Percentiles rank a stretch among this genome's conserved stretches.
These are phyloP conservation scores for Lasioglossum lativentre DNA, from an alignment of 2,888 invertebrate species.

Conservation along the genomic window DNA sequence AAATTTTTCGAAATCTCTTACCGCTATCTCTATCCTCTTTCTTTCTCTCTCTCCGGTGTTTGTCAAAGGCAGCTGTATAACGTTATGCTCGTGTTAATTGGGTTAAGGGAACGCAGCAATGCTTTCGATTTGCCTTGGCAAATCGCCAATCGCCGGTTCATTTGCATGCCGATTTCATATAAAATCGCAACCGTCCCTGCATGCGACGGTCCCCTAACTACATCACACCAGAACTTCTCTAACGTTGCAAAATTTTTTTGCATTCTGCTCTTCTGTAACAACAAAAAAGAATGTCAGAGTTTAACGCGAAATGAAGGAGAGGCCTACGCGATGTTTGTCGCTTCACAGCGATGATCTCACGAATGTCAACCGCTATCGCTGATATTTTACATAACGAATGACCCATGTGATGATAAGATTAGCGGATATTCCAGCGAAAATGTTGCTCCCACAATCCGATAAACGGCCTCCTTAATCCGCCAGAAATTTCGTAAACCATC, in stretches of 20 bases:
- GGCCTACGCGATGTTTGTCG: conserved; percentile 13
- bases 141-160: conserved; percentile 43
- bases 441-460: conserved; percentile 18
- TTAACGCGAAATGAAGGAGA: conserved; percentile 17
- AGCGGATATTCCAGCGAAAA: conserved; percentile 19
- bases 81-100: conserved; percentile 42
- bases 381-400: conserved; percentile 59
- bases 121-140: conserved; percentile 50
- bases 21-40: not conserved
- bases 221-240: not conserved
- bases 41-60: not conserved
- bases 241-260: not conserved
- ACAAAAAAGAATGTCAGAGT: not conserved
- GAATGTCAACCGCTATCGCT: conserved; percentile 44
- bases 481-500: conserved; percentile 11
- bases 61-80: conserved; percentile 4
- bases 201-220: not conserved
- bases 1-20: not conserved
- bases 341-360: conserved; percentile 54
- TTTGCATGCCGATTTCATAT: conserved; percentile 53
- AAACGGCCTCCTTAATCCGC: conserved; percentile 9
- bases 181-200: conserved; percentile 4
- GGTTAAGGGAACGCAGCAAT: conserved; percentile 56
- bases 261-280: not conserved
- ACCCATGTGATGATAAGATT: conserved; percentile 63